phyloP scores from a whole-genome alignment of 2,888 invertebrate species.

The Drosophila robusta region DNA sequence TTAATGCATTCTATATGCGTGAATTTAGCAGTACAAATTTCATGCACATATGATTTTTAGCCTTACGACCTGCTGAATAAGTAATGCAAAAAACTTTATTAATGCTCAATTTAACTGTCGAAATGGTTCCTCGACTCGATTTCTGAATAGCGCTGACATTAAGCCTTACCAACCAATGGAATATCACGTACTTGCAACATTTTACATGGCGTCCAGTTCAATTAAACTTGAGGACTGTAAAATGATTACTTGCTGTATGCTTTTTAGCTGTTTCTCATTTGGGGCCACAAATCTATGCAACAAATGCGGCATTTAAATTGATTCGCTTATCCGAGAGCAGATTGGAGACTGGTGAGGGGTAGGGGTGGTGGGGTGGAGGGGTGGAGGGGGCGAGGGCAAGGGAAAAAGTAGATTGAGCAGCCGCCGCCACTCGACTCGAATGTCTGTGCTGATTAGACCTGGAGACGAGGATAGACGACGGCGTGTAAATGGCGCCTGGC shows the following conservation, averaged over 20 bases:
- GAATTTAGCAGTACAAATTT: not conserved
- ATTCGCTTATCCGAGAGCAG: slow-evolving; percentile 64
- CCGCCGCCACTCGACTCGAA: slow-evolving; percentile 12
- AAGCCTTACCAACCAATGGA: not conserved
- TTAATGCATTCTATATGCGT: not conserved
- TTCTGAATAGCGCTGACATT: not conserved
- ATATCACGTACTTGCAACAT: not conserved
- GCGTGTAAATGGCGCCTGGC: slow-evolving; percentile 80
- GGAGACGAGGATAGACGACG: slow-evolving; percentile 78
- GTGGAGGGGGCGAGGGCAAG: not conserved
- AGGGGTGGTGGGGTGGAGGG: not conserved
- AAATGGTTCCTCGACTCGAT: not conserved
- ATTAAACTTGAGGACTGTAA: slow-evolving; percentile 23
- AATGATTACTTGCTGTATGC: slow-evolving; percentile 40
- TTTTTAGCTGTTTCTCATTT: slow-evolving; percentile 37
- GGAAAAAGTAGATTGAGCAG: slow-evolving; percentile 23
- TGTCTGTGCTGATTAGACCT: slow-evolving; percentile 74
- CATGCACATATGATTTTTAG: slow-evolving; percentile 3
- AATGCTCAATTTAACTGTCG: not conserved
- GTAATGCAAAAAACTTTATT: not conserved
- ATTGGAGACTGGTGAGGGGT: not conserved
- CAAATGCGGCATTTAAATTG: slow-evolving; percentile 79
- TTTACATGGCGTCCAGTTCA: slow-evolving; percentile 1
- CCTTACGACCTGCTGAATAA: not conserved
- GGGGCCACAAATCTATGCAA: slow-evolving; percentile 65